Percentiles rank a stretch among this genome's conserved stretches.
Conservation (phyloP, 2,113 vertebrate genomes). For the Calyptommatus sinebrachiatus region DNA sequence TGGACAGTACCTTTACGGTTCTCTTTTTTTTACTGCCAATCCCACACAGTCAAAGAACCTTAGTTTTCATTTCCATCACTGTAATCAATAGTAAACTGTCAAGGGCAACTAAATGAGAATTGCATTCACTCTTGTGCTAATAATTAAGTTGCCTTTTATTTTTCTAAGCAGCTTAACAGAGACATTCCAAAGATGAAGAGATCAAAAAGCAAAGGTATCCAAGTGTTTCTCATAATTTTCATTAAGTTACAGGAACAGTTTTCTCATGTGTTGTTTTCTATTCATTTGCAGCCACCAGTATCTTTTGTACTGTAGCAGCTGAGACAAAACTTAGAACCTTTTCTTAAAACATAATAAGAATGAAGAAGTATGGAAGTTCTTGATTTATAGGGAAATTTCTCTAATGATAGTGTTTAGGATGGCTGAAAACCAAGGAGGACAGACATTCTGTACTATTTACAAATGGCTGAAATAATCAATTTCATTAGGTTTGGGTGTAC, state of each 20-base stretch:
- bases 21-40: slow-evolving; percentile 12
- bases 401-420: not conserved
- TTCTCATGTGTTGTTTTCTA: not conserved
- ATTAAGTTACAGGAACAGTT: not conserved
- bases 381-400: not conserved
- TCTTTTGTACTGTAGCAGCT: not conserved
- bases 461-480: too few relatives aligned
- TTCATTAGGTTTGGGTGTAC: not conserved
- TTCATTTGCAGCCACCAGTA: not conserved
- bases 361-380: not conserved
- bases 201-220: slow-evolving; percentile 10
- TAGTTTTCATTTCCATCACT: slow-evolving; percentile 50
- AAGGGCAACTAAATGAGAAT: slow-evolving; percentile 44
- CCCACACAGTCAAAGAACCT: slow-evolving; percentile 12
- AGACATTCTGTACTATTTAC: too few relatives aligned
- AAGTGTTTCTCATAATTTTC: not conserved
- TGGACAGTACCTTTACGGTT: rapidly evolving
- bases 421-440: too few relatives aligned
- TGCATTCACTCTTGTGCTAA: slow-evolving; percentile 33
- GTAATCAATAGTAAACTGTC: slow-evolving; percentile 47
- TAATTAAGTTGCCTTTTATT: slow-evolving; percentile 27
- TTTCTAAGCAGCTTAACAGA: slow-evolving; percentile 28
- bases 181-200: slow-evolving; percentile 13
- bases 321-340: not conserved
- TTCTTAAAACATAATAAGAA: not conserved